These are phyloP conservation scores for Muscicapa striata DNA, from an alignment of 2,797 vertebrate species.

Conservation along the genomic window DNA sequence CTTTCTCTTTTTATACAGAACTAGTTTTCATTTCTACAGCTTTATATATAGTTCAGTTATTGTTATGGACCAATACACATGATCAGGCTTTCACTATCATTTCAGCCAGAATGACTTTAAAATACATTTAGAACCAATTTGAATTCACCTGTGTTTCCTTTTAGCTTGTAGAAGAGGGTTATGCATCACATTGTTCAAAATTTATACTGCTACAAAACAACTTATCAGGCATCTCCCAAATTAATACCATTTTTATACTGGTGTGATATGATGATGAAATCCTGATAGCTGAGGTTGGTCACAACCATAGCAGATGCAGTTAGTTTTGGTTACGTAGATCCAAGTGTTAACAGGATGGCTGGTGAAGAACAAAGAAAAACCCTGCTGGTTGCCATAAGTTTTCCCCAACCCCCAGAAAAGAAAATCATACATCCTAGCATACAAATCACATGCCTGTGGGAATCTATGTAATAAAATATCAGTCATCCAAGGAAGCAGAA, in stretches of 20 bases:
- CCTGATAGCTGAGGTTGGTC: constrained; percentile 36
- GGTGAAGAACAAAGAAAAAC: constrained; percentile 45
- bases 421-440: constrained; percentile 13
- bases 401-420: neutral
- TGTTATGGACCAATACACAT: constrained; percentile 33
- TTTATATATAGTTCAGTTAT: constrained; percentile 25
- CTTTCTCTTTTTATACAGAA: neutral
- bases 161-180: neutral
- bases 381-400: constrained; percentile 3
- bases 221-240: neutral
- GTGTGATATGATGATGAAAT: constrained; percentile 59
- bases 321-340: constrained; percentile 47
- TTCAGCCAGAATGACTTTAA: constrained; percentile 19
- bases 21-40: neutral
- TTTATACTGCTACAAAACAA: neutral
- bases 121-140: neutral
- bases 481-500: constrained; percentile 61
- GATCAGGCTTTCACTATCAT: constrained; percentile 63
- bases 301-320: constrained; percentile 40
- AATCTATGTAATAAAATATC: constrained; percentile 67
- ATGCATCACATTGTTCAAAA: neutral
- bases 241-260: neutral
- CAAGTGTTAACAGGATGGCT: constrained; percentile 33
- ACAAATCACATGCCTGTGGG: constrained; percentile 62
- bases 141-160: neutral